Evolutionary conservation across 2,888 invertebrate genomes (phyloP).

Genomic region (Pantelozetes paolii): DNA sequence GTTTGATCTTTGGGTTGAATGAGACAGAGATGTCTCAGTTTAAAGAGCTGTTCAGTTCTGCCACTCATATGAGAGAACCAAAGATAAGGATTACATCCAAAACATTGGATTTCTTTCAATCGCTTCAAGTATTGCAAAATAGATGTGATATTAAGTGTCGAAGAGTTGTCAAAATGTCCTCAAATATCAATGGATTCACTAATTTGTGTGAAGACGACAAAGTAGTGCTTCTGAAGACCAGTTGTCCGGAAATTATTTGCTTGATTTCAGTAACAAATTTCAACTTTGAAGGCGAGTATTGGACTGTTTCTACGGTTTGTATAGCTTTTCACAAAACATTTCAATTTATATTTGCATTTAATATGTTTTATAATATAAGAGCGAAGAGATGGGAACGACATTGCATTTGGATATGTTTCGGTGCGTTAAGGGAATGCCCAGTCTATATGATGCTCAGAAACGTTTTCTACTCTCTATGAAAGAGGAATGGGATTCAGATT

Average conservation of each 20-base stretch:
- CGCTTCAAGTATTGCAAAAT: neutral
- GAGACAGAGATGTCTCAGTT: neutral
- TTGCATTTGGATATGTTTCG: neutral
- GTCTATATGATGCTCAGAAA: neutral
- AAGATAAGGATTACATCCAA: neutral
- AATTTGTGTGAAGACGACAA: slow-evolving; percentile 5
- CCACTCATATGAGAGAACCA: neutral
- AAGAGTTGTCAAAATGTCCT: slow-evolving; percentile 6
- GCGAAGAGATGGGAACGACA: neutral
- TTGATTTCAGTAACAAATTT: neutral
- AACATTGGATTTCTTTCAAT: neutral
- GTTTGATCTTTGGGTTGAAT: neutral
- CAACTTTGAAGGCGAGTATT: neutral
- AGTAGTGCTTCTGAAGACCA: neutral
- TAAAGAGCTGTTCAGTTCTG: neutral
- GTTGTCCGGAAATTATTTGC: neutral
- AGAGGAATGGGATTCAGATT: neutral
- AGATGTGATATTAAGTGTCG: neutral
- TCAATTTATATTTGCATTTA: neutral
- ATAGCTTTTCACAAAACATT: neutral
- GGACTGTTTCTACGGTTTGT: neutral
- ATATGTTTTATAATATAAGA: neutral
- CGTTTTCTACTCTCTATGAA: neutral
- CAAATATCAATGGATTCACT: neutral
- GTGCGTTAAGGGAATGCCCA: neutral